These are phyloP conservation scores for Meriones unguiculatus DNA, from an alignment of 2,113 vertebrate species.

Conservation along the genomic window DNA sequence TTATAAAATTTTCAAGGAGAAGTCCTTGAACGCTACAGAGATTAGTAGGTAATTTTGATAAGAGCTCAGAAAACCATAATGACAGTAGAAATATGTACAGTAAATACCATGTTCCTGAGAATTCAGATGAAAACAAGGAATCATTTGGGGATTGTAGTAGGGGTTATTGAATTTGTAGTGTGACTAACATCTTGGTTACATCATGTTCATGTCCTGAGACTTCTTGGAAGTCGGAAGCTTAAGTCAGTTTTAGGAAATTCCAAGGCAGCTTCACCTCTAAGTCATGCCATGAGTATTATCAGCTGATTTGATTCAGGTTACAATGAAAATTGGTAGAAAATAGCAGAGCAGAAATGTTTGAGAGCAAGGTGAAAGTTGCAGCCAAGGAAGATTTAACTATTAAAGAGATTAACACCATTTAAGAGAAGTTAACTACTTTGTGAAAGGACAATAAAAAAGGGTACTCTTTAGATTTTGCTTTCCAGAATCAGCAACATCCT, in stretches of 20 bases:
- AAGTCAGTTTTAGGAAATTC: background rate
- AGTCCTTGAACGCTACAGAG: background rate
- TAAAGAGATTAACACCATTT: background rate
- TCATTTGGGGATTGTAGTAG: background rate
- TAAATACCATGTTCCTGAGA: background rate
- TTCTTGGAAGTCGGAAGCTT: background rate
- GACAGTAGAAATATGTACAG: background rate
- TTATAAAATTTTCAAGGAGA: background rate
- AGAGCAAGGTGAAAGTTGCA: background rate
- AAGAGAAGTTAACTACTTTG: background rate
- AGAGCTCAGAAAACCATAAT: background rate
- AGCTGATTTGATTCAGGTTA: background rate
- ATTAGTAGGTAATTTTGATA: background rate
- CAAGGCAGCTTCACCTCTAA: background rate
- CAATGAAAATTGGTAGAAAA: background rate
- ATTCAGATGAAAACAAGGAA: background rate
- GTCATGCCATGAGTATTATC: background rate
- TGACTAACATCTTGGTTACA: background rate
- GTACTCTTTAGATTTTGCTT: background rate
- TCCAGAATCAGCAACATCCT: background rate
- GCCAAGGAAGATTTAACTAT: background rate
- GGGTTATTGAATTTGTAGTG: background rate
- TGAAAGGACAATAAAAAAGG: background rate
- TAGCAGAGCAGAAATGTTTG: background rate
- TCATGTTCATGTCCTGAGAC: background rate